Conservation (phyloP, 1,140 invertebrate genomes). For the Campoletis sonorensis region DNA sequence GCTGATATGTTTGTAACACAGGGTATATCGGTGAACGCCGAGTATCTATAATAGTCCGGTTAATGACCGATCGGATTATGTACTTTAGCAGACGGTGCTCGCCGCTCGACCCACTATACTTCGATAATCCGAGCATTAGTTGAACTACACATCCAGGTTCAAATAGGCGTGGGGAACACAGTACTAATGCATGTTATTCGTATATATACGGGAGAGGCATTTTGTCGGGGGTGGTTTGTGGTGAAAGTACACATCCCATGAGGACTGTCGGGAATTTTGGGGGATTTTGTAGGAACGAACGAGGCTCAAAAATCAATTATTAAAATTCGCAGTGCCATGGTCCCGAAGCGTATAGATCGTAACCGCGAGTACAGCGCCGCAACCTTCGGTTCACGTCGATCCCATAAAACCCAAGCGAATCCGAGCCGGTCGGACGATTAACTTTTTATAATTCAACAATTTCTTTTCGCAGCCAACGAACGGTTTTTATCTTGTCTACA, state of each 20-base stretch:
- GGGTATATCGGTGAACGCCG: background rate
- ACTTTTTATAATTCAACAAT: background rate
- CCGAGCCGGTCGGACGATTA: too few relatives aligned
- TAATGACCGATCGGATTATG: conserved; percentile 38
- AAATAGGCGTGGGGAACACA: background rate
- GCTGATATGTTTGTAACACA: background rate
- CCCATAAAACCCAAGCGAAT: background rate
- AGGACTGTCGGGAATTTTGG: background rate
- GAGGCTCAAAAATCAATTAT: conserved; percentile 29
- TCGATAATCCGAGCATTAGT: conserved; percentile 37
- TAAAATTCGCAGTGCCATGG: background rate
- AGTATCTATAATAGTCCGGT: conserved; percentile 17
- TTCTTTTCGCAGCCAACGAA: background rate
- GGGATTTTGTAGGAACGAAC: background rate
- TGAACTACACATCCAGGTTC: background rate
- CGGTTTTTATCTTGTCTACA: too few relatives aligned
- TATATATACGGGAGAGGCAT: background rate
- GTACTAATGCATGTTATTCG: conserved; percentile 18
- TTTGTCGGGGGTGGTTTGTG: background rate
- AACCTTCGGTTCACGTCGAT: too few relatives aligned
- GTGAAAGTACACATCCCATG: background rate
- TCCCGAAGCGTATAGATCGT: background rate
- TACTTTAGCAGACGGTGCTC: background rate
- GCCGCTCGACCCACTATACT: conserved; percentile 14
- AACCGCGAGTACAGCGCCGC: background rate